These are phyloP conservation scores for Ophiothrix spiculata DNA, from an alignment of 35 echinoderm and acorn worm species.

Conservation along the genomic window DNA sequence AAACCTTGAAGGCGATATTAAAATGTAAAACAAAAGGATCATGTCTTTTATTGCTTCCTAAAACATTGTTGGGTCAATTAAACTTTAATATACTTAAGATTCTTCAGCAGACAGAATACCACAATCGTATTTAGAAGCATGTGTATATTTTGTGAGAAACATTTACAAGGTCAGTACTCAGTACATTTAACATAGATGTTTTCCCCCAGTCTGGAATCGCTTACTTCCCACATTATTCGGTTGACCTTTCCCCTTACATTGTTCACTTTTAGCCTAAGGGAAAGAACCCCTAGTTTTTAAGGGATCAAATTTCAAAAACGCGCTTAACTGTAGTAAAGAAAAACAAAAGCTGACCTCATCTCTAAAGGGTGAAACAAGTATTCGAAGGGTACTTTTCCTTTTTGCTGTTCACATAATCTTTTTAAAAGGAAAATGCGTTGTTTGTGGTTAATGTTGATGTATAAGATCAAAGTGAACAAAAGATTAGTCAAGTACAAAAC, in stretches of 20 bases:
- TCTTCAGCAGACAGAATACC: too few relatives aligned
- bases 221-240: background rate
- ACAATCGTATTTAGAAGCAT: too few relatives aligned
- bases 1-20: too few relatives aligned
- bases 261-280: background rate
- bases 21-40: too few relatives aligned
- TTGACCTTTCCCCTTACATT: background rate
- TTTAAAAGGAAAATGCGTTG: background rate
- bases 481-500: background rate
- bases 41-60: too few relatives aligned
- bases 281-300: background rate
- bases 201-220: background rate
- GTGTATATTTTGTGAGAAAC: too few relatives aligned
- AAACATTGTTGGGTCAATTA: too few relatives aligned
- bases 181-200: too few relatives aligned
- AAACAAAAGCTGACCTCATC: background rate
- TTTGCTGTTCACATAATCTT: conserved; percentile 13
- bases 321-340: background rate
- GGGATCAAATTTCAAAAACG: background rate
- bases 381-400: background rate
- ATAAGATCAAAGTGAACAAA: background rate
- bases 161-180: too few relatives aligned
- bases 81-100: too few relatives aligned
- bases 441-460: conserved; percentile 15
- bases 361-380: background rate